Base-by-base conservation (phyloP, 2,888 invertebrate genomes). In the Polymixis flavicincta region DNA sequence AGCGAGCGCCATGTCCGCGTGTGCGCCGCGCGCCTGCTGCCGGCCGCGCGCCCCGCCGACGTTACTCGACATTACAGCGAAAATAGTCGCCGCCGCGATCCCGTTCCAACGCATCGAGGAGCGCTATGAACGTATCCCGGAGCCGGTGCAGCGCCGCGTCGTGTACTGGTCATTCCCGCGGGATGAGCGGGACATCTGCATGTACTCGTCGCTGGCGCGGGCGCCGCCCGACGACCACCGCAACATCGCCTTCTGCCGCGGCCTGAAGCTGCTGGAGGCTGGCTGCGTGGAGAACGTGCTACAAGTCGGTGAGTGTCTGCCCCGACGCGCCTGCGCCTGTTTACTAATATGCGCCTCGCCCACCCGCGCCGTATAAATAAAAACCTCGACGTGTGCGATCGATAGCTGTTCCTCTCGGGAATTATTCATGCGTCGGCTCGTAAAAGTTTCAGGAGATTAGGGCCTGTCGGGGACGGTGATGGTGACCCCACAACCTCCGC, bases 141-240 rank as follows among this genome's bases (percentile, higher is more conserved):
- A 98, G 94, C 98, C 98, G 86, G 98, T 98, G 93, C 98, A 98
- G 95, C 97, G 98, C 88, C 97, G 98, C 92, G 98, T 98, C 94
- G 98, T 98, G 92, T 98, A 97, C 97, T 98, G 98, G 98, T 98
- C 98, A 85, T 98, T 98, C 96, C 98, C 98, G 87, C 96, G 98
- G 91, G 98, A 98, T 93, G 98, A 98, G 95, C 97, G 98, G 92
- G 98, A 98, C 96, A 98, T 98, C 94, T 98, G 98, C 96, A 98
- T 98, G 98, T 98, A 98, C 96, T 98, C 98, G 89, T 98, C 98
- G 88, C 97, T 98, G 95, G 96, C 96, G 91, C 94, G 97, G 82
- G 96, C 96, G 93, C 96, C 96, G 84, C 96, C 96, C 88, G 97
- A 97, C 92, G 98, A 98, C 96, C 97, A 97, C 94, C 97, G 98